These are phyloP conservation scores for Hippotragus niger DNA, from an alignment of 2,113 vertebrate genomes.

Conservation along the genomic window DNA sequence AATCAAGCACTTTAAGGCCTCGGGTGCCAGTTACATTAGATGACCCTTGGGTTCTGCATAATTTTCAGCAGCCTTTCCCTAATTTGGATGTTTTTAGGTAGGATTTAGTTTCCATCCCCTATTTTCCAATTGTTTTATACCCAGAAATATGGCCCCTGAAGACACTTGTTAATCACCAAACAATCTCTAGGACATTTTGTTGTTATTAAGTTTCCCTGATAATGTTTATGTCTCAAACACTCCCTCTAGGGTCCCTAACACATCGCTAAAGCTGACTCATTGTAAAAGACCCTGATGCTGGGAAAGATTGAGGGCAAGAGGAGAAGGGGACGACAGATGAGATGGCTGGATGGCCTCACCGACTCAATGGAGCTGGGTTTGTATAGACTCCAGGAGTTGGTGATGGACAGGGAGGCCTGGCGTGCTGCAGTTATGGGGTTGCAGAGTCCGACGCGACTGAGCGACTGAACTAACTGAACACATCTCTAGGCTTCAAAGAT, in stretches of 20 bases:
- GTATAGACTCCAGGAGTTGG: neutral
- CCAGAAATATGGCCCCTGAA: neutral
- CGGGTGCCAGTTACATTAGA: neutral
- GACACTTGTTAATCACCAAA: neutral
- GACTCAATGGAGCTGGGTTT: neutral
- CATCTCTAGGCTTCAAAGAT: neutral
- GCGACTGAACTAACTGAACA: neutral
- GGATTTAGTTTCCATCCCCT: neutral
- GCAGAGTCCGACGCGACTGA: neutral
- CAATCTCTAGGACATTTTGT: neutral
- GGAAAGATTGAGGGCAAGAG: neutral
- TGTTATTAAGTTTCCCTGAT: neutral
- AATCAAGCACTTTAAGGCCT: neutral
- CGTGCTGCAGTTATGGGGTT: neutral
- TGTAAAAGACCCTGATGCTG: neutral
- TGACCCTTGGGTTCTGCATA: neutral
- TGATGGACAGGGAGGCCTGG: neutral
- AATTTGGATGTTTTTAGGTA: neutral
- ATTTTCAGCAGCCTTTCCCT: neutral
- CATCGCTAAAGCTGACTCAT: neutral
- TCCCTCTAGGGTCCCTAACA: neutral
- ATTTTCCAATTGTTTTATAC: neutral
- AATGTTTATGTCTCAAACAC: slow-evolving; percentile 2
- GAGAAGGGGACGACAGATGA: neutral
- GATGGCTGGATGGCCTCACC: neutral